phyloP scores from a whole-genome alignment of 2,888 invertebrate genomes.

The Mythimna impura region DNA sequence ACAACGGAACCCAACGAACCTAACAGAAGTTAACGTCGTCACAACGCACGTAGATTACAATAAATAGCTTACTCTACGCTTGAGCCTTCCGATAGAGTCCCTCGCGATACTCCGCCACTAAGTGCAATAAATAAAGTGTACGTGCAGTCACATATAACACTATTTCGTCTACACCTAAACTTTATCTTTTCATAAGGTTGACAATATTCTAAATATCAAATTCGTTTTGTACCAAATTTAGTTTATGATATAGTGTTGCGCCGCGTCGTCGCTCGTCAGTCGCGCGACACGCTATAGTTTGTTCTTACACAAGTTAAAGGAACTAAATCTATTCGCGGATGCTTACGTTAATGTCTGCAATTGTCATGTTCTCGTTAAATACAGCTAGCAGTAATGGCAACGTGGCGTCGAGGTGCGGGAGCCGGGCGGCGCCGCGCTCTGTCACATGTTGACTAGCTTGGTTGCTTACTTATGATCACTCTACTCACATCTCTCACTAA shows the following conservation, averaged over 20 bases:
- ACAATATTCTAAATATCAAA: slow-evolving; percentile 79
- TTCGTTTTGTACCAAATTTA: slow-evolving; percentile 86
- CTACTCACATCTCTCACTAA: slow-evolving; percentile 85
- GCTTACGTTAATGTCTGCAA: slow-evolving; percentile 69
- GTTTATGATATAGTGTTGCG: slow-evolving; percentile 66
- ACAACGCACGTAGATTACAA: slow-evolving; percentile 58
- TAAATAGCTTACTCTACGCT: slow-evolving; percentile 73
- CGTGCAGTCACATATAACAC: slow-evolving; percentile 83
- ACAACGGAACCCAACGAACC: slow-evolving; percentile 62
- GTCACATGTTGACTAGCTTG: slow-evolving; percentile 88
- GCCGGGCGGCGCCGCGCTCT: slow-evolving; percentile 67
- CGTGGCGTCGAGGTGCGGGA: slow-evolving; percentile 77
- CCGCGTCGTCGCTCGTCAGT: slow-evolving; percentile 46
- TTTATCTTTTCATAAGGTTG: slow-evolving; percentile 74
- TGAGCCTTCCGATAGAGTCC: slow-evolving; percentile 71
- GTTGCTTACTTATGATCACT: slow-evolving; percentile 85
- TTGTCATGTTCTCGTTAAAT: slow-evolving; percentile 75
- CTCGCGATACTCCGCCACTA: slow-evolving; percentile 70
- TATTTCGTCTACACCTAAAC: slow-evolving; percentile 78
- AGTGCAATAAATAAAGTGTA: slow-evolving; percentile 81
- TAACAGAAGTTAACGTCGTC: slow-evolving; percentile 48
- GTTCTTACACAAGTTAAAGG: slow-evolving; percentile 68
- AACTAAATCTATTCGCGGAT: slow-evolving; percentile 72
- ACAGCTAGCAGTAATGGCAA: slow-evolving; percentile 85
- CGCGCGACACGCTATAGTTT: slow-evolving; percentile 52